A percentile compares a stretch with the other conserved stretches of the same genome.
These are phyloP conservation scores for Aurelia sp. DNA, from an alignment of 30 jellyfish, hydroid and myxozoan genomes.

Conservation along the genomic window DNA sequence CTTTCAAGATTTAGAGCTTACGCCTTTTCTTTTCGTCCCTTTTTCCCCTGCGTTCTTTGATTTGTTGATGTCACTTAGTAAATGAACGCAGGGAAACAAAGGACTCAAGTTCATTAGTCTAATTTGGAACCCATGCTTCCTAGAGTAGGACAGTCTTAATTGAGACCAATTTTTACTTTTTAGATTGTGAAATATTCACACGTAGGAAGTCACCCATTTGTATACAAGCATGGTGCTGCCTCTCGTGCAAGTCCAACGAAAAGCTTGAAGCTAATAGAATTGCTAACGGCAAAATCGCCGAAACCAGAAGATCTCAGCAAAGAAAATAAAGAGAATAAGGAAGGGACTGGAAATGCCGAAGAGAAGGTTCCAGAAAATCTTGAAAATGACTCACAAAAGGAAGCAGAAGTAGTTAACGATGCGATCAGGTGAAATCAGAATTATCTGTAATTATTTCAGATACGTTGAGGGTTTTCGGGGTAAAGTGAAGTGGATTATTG, in stretches of 20 bases:
- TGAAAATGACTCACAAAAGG: conserved; percentile 24
- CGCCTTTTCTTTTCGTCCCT: too few relatives aligned
- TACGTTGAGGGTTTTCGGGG: too few relatives aligned
- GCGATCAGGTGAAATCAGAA: conserved; percentile 44
- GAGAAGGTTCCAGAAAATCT: not conserved
- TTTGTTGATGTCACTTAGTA: too few relatives aligned
- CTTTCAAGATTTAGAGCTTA: too few relatives aligned
- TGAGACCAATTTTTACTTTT: not conserved
- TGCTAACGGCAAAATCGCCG: conserved; percentile 59
- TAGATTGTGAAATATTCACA: conserved; percentile 78
- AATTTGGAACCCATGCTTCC: too few relatives aligned
- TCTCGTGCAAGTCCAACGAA: conserved; percentile 75
- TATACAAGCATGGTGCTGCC: conserved; percentile 72
- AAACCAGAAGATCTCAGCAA: not conserved
- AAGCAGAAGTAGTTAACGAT: conserved; percentile 22
- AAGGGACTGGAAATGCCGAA: conserved; percentile 19
- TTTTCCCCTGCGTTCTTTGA: too few relatives aligned
- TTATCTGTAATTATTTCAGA: too few relatives aligned
- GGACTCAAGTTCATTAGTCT: too few relatives aligned
- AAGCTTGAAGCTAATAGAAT: conserved; percentile 56
- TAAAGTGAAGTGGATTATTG: too few relatives aligned
- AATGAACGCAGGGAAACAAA: too few relatives aligned
- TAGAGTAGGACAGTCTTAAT: too few relatives aligned
- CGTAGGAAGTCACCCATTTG: conserved; percentile 65
- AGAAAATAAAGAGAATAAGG: conserved; percentile 34